Percentiles rank a stretch among this genome's conserved stretches.
These are phyloP conservation scores for Lutjanus argentimaculatus DNA, from an alignment of 2,797 vertebrate genomes.

Conservation along the genomic window DNA sequence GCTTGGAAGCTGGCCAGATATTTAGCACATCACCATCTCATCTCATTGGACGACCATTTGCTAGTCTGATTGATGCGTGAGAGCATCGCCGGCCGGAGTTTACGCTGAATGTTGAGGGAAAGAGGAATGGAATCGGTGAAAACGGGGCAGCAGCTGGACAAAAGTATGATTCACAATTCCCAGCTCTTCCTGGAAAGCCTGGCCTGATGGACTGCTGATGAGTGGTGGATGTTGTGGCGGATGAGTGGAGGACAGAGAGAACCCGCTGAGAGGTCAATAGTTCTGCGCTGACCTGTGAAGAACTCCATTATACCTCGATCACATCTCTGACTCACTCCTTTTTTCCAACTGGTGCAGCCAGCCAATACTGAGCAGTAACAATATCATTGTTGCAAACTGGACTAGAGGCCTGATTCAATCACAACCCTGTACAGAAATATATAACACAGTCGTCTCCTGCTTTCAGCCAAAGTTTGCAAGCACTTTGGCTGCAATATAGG, in stretches of 20 bases:
- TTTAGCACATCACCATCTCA: constrained; percentile 47
- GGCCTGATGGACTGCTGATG: constrained; percentile 72
- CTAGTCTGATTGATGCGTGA: constrained; percentile 65
- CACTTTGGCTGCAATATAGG: constrained; percentile 44
- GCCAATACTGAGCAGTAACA: constrained; percentile 64
- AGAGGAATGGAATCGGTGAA: constrained; percentile 42
- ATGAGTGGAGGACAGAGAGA: constrained; percentile 75
- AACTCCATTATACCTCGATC: constrained; percentile 84
- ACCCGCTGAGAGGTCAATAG: constrained; percentile 80
- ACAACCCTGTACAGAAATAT: constrained; percentile 61
- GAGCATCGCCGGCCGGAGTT: constrained; percentile 37
- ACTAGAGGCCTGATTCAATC: constrained; percentile 74
- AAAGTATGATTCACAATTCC: constrained; percentile 47
- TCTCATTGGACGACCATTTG: constrained; percentile 67
- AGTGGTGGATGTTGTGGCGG: constrained; percentile 69
- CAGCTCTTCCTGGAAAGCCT: constrained; percentile 55
- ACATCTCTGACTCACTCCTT: constrained; percentile 70
- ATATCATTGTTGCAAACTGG: constrained; percentile 69
- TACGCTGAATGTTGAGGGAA: constrained; percentile 35
- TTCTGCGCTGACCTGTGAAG: constrained; percentile 82
- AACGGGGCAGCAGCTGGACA: constrained; percentile 47
- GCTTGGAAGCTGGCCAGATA: constrained; percentile 62
- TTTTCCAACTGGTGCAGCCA: constrained; percentile 55
- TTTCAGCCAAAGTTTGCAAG: constrained; percentile 59
- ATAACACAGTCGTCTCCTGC: constrained; percentile 51